Conservation (phyloP, 2,888 invertebrate genomes). For the Amblyteles armatorius region DNA sequence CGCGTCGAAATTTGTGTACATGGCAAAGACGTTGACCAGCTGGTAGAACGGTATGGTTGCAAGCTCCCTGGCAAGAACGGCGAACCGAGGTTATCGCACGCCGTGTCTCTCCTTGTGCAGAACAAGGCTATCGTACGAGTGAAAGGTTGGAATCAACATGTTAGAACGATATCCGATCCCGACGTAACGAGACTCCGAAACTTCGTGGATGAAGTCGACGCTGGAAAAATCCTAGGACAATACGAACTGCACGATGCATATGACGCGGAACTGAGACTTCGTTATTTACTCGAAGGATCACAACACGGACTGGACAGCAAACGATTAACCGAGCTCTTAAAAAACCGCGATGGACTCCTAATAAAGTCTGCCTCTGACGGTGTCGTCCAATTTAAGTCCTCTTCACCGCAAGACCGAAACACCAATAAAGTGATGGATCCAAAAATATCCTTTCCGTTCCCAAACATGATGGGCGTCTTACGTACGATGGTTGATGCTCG, state of each 20-base stretch:
- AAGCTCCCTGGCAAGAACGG: not conserved
- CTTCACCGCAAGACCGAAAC: not conserved
- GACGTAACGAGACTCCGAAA: not conserved
- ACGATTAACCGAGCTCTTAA: not conserved
- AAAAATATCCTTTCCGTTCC: not conserved
- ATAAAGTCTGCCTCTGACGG: not conserved
- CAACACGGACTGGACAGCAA: not conserved
- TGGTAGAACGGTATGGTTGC: not conserved
- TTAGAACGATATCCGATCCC: not conserved
- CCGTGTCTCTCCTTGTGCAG: not conserved
- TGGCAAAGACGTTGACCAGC: not conserved
- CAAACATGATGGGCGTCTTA: not conserved
- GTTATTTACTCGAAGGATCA: not conserved
- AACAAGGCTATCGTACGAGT: not conserved
- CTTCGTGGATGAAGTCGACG: not conserved
- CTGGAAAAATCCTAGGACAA: not conserved
- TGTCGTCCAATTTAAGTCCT: not conserved
- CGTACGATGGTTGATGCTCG: not conserved
- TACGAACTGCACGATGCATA: no score
- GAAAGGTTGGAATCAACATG: not conserved
- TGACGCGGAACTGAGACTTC: not conserved
- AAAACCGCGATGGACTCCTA: not conserved
- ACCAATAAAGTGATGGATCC: not conserved
- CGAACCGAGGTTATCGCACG: not conserved
- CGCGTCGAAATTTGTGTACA: not conserved